phyloP scores from a whole-genome alignment of 2,797 vertebrate species.

The Chaenodraco wilsoni region DNA sequence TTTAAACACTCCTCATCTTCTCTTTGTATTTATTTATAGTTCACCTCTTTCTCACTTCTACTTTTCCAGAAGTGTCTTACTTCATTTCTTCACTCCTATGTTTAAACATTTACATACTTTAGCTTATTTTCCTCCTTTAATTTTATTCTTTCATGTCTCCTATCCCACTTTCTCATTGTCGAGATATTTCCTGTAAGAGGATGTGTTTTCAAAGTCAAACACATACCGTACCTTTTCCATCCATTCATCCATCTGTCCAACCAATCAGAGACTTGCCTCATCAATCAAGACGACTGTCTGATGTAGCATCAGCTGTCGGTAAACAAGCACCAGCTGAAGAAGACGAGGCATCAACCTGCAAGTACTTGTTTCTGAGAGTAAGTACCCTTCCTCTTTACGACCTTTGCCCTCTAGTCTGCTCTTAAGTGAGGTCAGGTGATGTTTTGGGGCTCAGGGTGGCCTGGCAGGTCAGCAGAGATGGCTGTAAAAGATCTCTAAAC shows the following conservation, averaged over 20 bases:
- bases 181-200: constrained; percentile 48
- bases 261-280: constrained; percentile 4
- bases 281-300: neutral
- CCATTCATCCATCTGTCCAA: constrained; percentile 20
- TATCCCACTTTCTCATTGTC: constrained; percentile 20
- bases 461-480: constrained; percentile 43
- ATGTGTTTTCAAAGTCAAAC: constrained; percentile 23
- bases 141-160: constrained; percentile 14
- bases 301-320: constrained; percentile 6
- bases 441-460: constrained; percentile 7
- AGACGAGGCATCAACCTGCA: constrained; percentile 21
- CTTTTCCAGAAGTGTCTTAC: constrained; percentile 23
- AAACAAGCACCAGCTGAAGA: constrained; percentile 13
- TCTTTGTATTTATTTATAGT: neutral
- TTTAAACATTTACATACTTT: constrained; percentile 18
- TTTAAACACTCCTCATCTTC: neutral
- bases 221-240: neutral
- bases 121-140: constrained; percentile 1
- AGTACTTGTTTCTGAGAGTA: constrained; percentile 14
- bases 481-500: constrained; percentile 3
- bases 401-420: constrained; percentile 16
- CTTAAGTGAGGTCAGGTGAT: constrained; percentile 35
- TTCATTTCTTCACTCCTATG: neutral
- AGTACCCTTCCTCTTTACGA: neutral
- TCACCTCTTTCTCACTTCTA: neutral